phyloP scores from a whole-genome alignment of 2,888 invertebrate genomes.

The Lobophora halterata region DNA sequence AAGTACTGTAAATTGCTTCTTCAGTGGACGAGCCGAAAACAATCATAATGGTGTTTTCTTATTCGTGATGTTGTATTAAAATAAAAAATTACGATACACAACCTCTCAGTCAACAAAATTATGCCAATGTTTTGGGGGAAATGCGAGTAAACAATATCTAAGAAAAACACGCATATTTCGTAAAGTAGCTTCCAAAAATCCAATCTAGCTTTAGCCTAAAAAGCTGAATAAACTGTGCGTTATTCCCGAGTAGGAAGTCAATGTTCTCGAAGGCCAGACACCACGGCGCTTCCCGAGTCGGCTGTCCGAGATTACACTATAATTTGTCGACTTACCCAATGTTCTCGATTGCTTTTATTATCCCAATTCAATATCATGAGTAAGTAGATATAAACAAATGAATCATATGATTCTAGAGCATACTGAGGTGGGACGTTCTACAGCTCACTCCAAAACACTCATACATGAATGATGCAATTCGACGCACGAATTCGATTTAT shows the following conservation, averaged over 20 bases:
- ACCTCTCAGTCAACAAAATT: no score
- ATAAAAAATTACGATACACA: no score
- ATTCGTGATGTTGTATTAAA: no score
- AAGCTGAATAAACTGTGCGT: constrained; percentile 27
- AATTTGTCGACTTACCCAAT: constrained; percentile 58
- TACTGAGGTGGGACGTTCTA: constrained; percentile 4
- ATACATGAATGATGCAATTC: constrained; percentile 52
- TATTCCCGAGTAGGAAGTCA: constrained; percentile 55
- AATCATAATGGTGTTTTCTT: no score
- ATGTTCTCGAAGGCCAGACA: constrained; percentile 63
- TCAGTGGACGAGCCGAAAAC: no score
- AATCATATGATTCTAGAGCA: constrained; percentile 5
- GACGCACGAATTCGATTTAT: constrained; percentile 75
- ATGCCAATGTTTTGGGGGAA: no score
- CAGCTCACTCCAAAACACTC: constrained; percentile 17
- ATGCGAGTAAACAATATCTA: no score
- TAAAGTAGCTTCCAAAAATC: constrained; percentile 11
- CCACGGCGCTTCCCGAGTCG: constrained; percentile 54
- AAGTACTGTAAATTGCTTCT: no score
- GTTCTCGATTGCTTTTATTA: constrained; percentile 53
- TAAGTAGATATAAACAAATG: constrained; percentile 3
- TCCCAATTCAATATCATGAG: constrained; percentile 18
- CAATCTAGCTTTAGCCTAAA: constrained; percentile 25
- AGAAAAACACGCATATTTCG: no score
- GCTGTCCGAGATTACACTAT: constrained; percentile 55